phyloP scores from a whole-genome alignment of 2,888 invertebrate species.

The Caenorhabditis auriculariae region DNA sequence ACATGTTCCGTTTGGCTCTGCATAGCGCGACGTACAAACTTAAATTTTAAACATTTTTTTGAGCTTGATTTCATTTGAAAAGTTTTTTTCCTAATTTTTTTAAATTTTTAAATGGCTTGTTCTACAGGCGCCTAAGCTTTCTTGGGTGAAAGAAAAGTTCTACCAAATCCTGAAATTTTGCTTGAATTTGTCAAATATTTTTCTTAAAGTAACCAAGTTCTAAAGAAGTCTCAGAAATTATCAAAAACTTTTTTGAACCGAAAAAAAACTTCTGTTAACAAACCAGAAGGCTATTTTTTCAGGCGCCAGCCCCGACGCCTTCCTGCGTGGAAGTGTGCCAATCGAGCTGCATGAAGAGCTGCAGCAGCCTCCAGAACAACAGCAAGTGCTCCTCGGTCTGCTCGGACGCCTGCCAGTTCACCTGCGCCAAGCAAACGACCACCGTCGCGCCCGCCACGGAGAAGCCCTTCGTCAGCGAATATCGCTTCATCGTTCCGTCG shows the following conservation, averaged over 20 bases:
- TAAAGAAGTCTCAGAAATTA: no score
- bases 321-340: constrained; percentile 30
- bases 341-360: constrained; percentile 25
- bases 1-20: no score
- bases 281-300: not conserved
- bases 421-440: constrained; percentile 33
- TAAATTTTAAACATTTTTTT: not conserved
- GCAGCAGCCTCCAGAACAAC: constrained; percentile 24
- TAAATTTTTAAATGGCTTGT: no score
- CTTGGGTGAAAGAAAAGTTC: no score
- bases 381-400: constrained; percentile 26
- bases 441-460: constrained; percentile 1
- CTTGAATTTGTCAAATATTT: no score
- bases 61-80: no score
- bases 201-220: no score
- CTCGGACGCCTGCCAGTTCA: constrained; percentile 34
- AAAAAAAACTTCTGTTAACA: not conserved
- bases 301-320: constrained; percentile 12
- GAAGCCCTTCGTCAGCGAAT: constrained; percentile 12
- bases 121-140: no score
- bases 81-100: no score
- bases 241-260: not conserved
- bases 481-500: constrained; percentile 32
- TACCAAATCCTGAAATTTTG: no score
- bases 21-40: no score